phyloP scores from a whole-genome alignment of 2,113 vertebrate species.

The Craseonycteris thonglongyai region DNA sequence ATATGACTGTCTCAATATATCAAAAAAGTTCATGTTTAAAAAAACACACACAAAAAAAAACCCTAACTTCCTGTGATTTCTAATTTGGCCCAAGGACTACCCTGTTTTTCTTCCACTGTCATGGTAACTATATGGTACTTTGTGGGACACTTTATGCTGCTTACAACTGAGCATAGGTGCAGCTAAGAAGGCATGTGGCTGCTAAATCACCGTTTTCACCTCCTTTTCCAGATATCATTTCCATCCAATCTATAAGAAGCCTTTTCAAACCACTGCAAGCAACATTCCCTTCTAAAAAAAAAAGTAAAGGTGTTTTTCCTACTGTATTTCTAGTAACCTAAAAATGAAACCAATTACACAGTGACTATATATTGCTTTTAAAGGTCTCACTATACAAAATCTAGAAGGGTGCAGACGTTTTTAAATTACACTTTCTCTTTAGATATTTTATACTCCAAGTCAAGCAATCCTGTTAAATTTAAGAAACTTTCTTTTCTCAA shows the following conservation, averaged over 20 bases:
- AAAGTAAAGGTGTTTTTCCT: not conserved
- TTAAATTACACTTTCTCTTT: not conserved
- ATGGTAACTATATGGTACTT: not conserved
- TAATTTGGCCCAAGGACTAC: not conserved
- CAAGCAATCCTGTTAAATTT: not conserved
- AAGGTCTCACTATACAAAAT: not conserved
- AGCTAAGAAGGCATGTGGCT: not conserved
- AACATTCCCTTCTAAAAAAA: not conserved
- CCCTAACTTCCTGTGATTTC: not conserved
- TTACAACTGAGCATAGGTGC: not conserved
- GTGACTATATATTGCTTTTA: not conserved
- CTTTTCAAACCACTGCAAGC: not conserved
- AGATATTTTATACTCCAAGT: not conserved
- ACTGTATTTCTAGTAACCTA: not conserved
- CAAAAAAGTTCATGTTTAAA: not conserved
- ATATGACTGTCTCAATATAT: not conserved
- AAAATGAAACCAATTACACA: not conserved
- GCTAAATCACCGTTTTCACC: not conserved
- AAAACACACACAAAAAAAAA: too few species aligned
- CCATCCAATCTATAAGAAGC: not conserved
- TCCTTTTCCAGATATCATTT: constrained; percentile 30
- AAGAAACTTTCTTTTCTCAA: not conserved
- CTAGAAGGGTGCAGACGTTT: not conserved
- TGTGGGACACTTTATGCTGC: too few species aligned
- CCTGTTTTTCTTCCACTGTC: not conserved